Evolutionary conservation across 2,113 vertebrate species (phyloP), one percentile per base, ranked within the genome.

Genomic region (Prietella phreatophila): DNA sequence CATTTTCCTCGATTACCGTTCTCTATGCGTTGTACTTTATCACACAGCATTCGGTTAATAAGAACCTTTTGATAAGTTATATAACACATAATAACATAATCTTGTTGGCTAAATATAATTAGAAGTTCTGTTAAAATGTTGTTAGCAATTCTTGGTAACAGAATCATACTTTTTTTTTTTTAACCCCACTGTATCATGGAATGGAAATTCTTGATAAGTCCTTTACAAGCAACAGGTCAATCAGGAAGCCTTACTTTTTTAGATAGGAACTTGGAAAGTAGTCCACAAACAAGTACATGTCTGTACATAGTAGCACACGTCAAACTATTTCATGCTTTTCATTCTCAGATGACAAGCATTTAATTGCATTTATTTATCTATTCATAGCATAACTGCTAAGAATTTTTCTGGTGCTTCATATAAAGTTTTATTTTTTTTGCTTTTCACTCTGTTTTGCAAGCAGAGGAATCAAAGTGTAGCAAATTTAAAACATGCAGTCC

Each of bases 331-430:
- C 67, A 81, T 85, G 82, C 82, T 86, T 80, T 91, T 78, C 63
- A 56, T 86, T 69, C 61, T 55, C 69, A 63, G 71, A 88, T 84
- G 61, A 42, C 33, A 50, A 47, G 42, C 56, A 13, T 80, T 79
- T 81, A 84, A 89, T 83, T 91, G 85, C 83, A 84, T 90, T 89
- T 91, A 90, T 91, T 89, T 91, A 91, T 90, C 69, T 91, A 88
- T 86, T 89, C 79, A 85, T 88, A 83, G 85, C 84, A 61, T 88
- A 91, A 83, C 55, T 84, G 78, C 84, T 87, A 90, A 88, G 39
- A 85, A 5, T 58, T 63, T 65, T 84, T 89, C 55, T 87, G 91
- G 91, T 91, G 91, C 89, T 91, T 89, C 81, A 87, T 82, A 81
- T 81, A 82, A 80, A 60, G n/a, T 84, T 84, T 85, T 85, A 79